These are phyloP conservation scores for Achatina immaculata DNA, from an alignment of 1,140 invertebrate genomes.

Conservation along the genomic window DNA sequence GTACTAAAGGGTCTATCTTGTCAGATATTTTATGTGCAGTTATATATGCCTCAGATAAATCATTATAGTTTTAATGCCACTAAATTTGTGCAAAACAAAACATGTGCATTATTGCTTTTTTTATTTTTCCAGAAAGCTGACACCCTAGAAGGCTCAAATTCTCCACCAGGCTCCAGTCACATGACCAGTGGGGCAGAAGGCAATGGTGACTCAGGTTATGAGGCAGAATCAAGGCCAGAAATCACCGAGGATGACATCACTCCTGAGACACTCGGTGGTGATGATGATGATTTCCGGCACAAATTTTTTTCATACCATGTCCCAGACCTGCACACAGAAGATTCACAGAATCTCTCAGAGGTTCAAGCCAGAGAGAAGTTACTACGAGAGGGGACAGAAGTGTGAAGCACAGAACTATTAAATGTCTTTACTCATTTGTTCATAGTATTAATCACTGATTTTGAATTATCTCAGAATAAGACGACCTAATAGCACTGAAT, in stretches of 20 bases:
- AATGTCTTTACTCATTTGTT: neutral
- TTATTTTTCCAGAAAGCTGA: constrained; percentile 28
- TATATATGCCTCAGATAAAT: too few relatives aligned
- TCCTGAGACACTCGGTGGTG: constrained; percentile 35
- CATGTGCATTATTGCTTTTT: too few relatives aligned
- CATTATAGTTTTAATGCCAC: too few relatives aligned
- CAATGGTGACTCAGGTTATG: constrained; percentile 61
- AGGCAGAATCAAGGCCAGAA: constrained; percentile 58
- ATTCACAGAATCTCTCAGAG: constrained; percentile 9
- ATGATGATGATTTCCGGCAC: constrained; percentile 11
- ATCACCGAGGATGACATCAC: constrained; percentile 53
- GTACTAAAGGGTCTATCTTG: too few relatives aligned
- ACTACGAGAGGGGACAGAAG: constrained; percentile 26
- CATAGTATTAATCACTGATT: neutral
- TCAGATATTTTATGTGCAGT: too few relatives aligned
- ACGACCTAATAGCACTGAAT: too few relatives aligned
- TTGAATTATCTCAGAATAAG: too few relatives aligned
- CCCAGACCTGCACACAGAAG: constrained; percentile 10
- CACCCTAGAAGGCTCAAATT: constrained; percentile 21
- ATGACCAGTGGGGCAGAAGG: constrained; percentile 46
- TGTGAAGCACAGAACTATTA: neutral
- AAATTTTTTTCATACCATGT: constrained; percentile 29
- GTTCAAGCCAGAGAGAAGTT: constrained; percentile 18
- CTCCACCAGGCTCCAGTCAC: constrained; percentile 31
- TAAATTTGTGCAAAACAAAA: neutral